Base-by-base conservation (phyloP, 2,797 vertebrate species). In the Fistularia commersonii region DNA sequence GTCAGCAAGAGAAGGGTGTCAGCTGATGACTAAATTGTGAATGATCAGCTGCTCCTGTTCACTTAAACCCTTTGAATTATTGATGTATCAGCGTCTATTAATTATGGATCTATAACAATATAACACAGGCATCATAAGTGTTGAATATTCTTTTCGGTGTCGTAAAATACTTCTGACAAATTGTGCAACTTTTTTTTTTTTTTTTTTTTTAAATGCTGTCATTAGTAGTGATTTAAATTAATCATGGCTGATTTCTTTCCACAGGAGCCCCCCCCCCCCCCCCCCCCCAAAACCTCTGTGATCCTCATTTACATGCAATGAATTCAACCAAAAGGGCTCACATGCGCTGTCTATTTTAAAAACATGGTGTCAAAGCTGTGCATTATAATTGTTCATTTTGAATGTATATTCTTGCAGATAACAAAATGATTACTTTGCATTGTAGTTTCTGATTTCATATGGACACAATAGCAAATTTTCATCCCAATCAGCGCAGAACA, bases 401-500 rank as follows among this genome's bases (percentile, higher is more conserved):
- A 80, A 84, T 87, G 82, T 77, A 81, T 83, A 70, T 84, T 83
- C 65, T 57, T 66, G 76, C 74, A 61, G 72, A 69, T 83, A 79
- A 80, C 81, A 79, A 77, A 86, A 83, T 85, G 81, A 90, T 88
- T 84, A 81, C 82, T 66, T 83, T 82, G 86, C 84, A 88, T 86
- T 88, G 87, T 88, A 87, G 88, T 87, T 84, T 79, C 77, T 45
- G 74, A 81, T 87, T 88, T 90, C 82, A 84, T 76, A 79, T 79
- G 87, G 82, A 86, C 81, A 92, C 90, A 92, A 92, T 91, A 81
- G 87, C 76, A 95, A 92, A 96, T 94, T 97, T 97, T 92, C 93
- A 93, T 93, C 92, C 94, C 94, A 99, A 99, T 99, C 96, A 99
- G 94, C 89, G 94, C 86, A 90, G 93, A 93, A 95, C 95, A 94